Percentiles rank a stretch among this genome's conserved stretches.
Evolutionary conservation across 1,140 invertebrate genomes (phyloP).

Genomic region (Tetragonula clypearis): DNA sequence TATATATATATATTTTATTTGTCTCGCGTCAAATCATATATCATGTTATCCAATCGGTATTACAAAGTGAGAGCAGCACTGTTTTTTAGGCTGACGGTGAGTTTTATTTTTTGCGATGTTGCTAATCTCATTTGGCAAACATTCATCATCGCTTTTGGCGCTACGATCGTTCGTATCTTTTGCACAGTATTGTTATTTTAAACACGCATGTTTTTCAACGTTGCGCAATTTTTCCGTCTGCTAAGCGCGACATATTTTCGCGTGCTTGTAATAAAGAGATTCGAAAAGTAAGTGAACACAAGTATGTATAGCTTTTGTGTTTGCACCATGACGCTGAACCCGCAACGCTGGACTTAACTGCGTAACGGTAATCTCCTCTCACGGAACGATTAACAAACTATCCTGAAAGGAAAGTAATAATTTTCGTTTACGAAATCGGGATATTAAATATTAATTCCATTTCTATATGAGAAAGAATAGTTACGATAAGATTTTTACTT

Average conservation of each 20-base stretch:
- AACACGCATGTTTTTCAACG: neutral
- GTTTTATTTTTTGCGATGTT: constrained; percentile 19
- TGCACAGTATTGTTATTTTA: constrained; percentile 38
- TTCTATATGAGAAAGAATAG: neutral
- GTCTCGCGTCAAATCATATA: neutral
- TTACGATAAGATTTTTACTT: neutral
- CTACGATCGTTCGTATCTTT: constrained; percentile 3
- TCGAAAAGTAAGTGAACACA: neutral
- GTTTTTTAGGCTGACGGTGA: neutral
- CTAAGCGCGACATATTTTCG: neutral
- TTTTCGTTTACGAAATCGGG: neutral
- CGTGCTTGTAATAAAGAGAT: neutral
- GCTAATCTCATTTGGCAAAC: constrained; percentile 23
- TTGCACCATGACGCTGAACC: constrained; percentile 65
- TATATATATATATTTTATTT: neutral
- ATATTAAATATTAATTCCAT: neutral
- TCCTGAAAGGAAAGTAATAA: neutral
- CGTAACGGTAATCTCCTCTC: constrained; percentile 67
- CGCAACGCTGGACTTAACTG: constrained; percentile 56
- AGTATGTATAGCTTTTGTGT: neutral
- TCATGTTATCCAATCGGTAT: neutral
- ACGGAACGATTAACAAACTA: constrained; percentile 57
- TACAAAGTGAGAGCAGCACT: neutral
- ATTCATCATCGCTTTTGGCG: constrained; percentile 26
- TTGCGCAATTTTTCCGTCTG: neutral